Base-by-base conservation (phyloP, 1,140 invertebrate genomes). In the Drosophila jambulina region DNA sequence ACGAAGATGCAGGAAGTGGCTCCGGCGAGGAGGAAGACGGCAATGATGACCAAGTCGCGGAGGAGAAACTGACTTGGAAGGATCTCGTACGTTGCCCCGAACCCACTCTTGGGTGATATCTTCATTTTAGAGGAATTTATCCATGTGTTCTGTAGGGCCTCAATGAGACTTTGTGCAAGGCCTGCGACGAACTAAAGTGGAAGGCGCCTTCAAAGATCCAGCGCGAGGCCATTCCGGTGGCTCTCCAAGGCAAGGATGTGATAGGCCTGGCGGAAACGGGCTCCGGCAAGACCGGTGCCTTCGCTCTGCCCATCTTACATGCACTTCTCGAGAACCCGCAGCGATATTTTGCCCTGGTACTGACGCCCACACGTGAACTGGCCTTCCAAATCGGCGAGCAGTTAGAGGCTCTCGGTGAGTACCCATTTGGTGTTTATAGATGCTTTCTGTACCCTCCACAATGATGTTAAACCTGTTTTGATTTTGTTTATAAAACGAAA, bases 201-300 rank as follows among this genome's bases (percentile, higher is more conserved):
- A 97, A 96, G 85, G 93, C 94, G 34, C 99, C 99, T 4, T 97
- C 98, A 9, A 98, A 98, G 93, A 99, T 99, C 91, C 99, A 99
- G 93, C 95, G 94, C 46, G 98, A 99, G 94, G 95, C 98, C 2
- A 97, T 99, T 91, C 98, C 99, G 10, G 91, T 98, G 17, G 96
- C 98, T 5, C 92, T 99, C 34, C 93, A 97, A 94, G 98, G 98
- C 94, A 97, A 97, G 93, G 99, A 99, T 94, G 95, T 99, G 0
- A 99, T 99, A 87, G 99, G 98, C 21, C 93, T 99, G 54, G 98
- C 99, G 3, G 98, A 99, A 94, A 99, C 99, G 5, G 98, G 99
- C 9, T 99, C 98, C 8, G 99, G 99, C 17, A 99, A 99, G 94
- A 99, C 99, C 2, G 99, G 97, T 34, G 98, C 99, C 1, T 99